A percentile compares a stretch with the other conserved stretches of the same genome.
Conservation (phyloP, 35 echinoderm and acorn worm species). For the Amphiura filiformis region DNA sequence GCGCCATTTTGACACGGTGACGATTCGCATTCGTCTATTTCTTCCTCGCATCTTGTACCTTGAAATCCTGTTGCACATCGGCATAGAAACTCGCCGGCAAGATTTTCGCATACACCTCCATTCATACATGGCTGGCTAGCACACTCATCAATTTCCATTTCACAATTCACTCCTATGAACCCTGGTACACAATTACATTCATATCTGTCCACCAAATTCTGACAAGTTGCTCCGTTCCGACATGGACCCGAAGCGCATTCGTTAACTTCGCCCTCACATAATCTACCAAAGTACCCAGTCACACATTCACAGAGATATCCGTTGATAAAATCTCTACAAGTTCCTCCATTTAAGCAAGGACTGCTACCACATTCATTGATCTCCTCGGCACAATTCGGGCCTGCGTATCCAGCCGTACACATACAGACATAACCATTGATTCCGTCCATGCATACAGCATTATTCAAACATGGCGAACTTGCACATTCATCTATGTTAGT, state of each 20-base stretch:
- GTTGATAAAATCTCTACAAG: conserved; percentile 20
- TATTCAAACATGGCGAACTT: conserved; percentile 35
- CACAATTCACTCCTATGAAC: background rate
- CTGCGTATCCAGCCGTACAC: conserved; percentile 14
- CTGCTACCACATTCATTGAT: conserved; percentile 31
- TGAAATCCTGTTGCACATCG: conserved; percentile 39
- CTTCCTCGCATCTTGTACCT: conserved; percentile 16
- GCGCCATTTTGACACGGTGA: conserved; percentile 2
- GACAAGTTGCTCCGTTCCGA: conserved; percentile 20
- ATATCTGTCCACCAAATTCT: background rate
- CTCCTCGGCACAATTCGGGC: background rate
- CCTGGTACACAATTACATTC: background rate
- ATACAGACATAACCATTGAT: conserved; percentile 1
- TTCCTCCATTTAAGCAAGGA: conserved; percentile 29
- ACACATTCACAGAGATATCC: conserved; percentile 24
- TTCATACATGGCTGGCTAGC: conserved; percentile 50
- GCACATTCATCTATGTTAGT: conserved; percentile 28
- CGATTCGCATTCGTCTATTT: background rate
- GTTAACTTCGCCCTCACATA: background rate
- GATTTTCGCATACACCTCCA: conserved; percentile 27
- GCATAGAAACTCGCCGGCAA: conserved; percentile 31
- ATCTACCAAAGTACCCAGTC: background rate
- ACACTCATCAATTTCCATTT: conserved; percentile 46
- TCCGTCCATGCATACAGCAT: background rate
- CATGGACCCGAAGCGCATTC: conserved; percentile 27